phyloP scores from a whole-genome alignment of 2,113 vertebrate species.

The Vidua chalybeata region DNA sequence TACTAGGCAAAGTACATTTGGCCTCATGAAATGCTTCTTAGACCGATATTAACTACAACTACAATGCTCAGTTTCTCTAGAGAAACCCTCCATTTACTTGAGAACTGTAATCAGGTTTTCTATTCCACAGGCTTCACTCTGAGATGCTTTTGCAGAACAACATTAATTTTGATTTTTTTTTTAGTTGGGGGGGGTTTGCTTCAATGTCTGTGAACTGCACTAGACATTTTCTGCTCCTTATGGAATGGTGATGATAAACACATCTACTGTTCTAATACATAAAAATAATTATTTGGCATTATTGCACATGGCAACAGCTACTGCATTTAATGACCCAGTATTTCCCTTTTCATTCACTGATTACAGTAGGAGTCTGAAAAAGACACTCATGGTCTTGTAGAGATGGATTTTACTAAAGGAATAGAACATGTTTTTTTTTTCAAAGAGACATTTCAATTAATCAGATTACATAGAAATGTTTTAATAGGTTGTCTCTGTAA shows the following conservation, averaged over 20 bases:
- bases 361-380: not conserved
- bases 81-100: not conserved
- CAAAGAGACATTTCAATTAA: not conserved
- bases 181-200: not conserved
- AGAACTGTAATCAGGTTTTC: not conserved
- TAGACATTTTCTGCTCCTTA: not conserved
- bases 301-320: not conserved
- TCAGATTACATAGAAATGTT: not conserved
- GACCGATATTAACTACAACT: not conserved
- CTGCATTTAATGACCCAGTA: not conserved
- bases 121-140: not conserved
- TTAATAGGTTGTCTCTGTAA: not conserved
- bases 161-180: not conserved
- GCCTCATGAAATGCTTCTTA: not conserved
- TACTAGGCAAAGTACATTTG: not conserved
- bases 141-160: not conserved
- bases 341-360: not conserved
- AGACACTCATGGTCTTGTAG: not conserved
- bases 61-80: not conserved
- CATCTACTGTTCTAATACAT: not conserved
- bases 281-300: not conserved
- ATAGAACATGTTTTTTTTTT: not conserved
- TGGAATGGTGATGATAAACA: not conserved
- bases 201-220: not conserved
- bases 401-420: not conserved